Base-by-base conservation (phyloP, 1,140 invertebrate species). In the Tetragonula clypearis region DNA sequence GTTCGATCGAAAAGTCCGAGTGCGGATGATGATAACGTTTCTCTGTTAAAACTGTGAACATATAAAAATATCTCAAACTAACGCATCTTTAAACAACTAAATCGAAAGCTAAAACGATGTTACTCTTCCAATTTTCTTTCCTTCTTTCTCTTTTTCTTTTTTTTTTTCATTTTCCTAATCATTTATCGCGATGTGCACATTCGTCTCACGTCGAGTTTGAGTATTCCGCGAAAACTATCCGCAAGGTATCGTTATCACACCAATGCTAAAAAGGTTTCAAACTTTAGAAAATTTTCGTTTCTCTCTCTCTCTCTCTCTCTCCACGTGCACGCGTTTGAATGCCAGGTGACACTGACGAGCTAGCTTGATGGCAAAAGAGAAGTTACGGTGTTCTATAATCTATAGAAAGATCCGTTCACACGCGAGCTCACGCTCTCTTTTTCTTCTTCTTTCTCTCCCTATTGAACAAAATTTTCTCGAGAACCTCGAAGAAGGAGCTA, bases 401-500 rank as follows among this genome's bases (percentile, higher is more conserved):
- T 89, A 88, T n/a, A n/a, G 78, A 87, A 92, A 90, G 91, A 86
- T 89, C 80, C 90, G 88, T 93, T 91, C 90, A 87, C 92, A 90
- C 87, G 75, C 87, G 88, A 89, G 88, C 90, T 93, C 90, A 87
- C 86, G 80, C 79, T 21, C 6, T 19, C 73, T 35, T 14, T 6
- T 56, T 53, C 4, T 23, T 4, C 49, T 72, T 17, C 30, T 69
- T 21, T 21, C 17, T 14, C 26, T 17, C 26, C 9, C 9, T 21
- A n/a, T n/a, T 19, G 30, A n/a, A 41, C 12, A 60, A 56, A 35
- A 75, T 58, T 55, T 74, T 6, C 17, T 60, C 26, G 26, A 75
- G 35, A 49, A 49, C 19, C 49, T 23, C 49, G 53, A 26, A 56
- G 26, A n/a, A 72, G 53, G 69, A 23, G 23, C 14, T n/a, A 14